Evolutionary conservation across 2,888 invertebrate genomes (phyloP), one percentile per base, ranked within the genome.

Genomic region (Dioctria rufipes): DNA sequence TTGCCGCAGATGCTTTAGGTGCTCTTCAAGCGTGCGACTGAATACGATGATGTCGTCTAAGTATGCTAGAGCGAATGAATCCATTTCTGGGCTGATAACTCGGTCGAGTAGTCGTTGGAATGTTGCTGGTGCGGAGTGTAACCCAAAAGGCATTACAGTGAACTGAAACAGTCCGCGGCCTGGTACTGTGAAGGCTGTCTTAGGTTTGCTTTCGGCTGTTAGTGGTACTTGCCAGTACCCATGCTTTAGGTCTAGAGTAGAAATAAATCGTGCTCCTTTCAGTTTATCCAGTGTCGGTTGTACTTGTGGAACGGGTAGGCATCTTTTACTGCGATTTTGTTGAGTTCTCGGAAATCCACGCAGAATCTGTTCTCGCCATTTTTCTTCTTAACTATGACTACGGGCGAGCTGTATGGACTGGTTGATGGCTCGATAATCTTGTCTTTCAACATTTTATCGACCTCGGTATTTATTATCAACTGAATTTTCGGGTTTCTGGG

Each of bases 21-120:
- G 79, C 37, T 79, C 67, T 4, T 69, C 60, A 3, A 54, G 3
- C 11, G 58, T 37, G 3, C 69, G 37, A 4, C 69, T 43, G n/a
- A 54, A 42, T 1, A 75, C n/a, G 8, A 80, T 69, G 25, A 80
- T 71, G 11, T 80, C 80, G 25, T 73, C 73, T 8, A 71, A 4
- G 60, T 80, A 80, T 51, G 71, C 60, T 49, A 71, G 73, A 0
- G 71, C 73, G 43, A 37, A 46, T 5, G 73, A 43, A 11, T 65
- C 65, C 61, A 61, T 37, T 3, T 61, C 65, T 9, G 42, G 65
- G 11, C 40, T 11, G 1, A 65, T 65, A 8, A 65, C 65, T 42
- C 42, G 40, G 5, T 40, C 39, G 8, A 65, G 9, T 40, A 61
- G 5, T 66, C 61, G 60, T 40, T 81, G 78, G 11, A 81, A 82